These are phyloP conservation scores for Caligus rogercresseyi DNA, from an alignment of 1,140 invertebrate species.

Conservation along the genomic window DNA sequence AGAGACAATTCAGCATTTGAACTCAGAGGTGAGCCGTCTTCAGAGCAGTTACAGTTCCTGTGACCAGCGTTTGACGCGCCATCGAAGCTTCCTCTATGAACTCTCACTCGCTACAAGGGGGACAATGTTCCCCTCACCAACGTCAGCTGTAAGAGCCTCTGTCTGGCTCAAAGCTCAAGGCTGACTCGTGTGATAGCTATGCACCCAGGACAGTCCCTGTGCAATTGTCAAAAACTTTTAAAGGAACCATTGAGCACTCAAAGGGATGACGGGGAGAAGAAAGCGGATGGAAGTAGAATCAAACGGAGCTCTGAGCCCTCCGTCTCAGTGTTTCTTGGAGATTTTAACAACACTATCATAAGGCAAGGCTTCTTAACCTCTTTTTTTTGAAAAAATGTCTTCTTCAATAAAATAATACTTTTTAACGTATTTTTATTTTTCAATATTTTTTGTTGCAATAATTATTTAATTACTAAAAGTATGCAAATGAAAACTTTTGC, in stretches of 20 bases:
- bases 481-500: neutral
- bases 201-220: neutral
- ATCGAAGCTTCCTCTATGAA: neutral
- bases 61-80: neutral
- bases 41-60: neutral
- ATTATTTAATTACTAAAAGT: neutral
- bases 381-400: no score
- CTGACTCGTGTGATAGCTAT: neutral
- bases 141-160: neutral
- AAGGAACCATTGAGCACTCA: neutral
- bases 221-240: neutral
- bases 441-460: neutral
- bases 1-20: neutral
- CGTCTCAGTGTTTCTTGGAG: neutral
- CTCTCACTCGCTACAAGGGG: neutral
- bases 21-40: neutral
- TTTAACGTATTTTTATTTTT: neutral
- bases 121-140: neutral
- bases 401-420: neutral
- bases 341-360: neutral
- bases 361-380: neutral
- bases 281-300: neutral
- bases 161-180: neutral
- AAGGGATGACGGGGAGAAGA: neutral
- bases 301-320: neutral